These are phyloP conservation scores for Augochlorella aurata DNA, from an alignment of 2,888 invertebrate genomes.

Conservation along the genomic window DNA sequence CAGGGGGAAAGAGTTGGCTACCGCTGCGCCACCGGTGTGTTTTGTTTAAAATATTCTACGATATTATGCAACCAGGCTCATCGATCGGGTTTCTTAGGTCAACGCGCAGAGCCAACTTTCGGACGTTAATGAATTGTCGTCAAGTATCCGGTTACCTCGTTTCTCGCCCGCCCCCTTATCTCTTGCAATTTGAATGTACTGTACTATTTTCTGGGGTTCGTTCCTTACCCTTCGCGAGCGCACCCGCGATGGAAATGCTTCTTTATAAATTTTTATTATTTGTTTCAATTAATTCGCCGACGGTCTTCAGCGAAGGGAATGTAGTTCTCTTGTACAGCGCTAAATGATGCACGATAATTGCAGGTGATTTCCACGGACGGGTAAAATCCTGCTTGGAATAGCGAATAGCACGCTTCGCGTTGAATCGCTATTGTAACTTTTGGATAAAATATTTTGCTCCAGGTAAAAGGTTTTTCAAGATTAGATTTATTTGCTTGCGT, in stretches of 20 bases:
- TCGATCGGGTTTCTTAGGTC: slow-evolving; percentile 21
- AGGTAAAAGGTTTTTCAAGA: neutral
- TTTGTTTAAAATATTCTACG: slow-evolving; percentile 31
- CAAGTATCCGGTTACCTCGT: slow-evolving; percentile 22
- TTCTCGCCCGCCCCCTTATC: neutral
- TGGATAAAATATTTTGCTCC: neutral
- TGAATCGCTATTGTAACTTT: neutral
- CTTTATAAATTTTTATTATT: slow-evolving; percentile 39
- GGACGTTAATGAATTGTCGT: slow-evolving; percentile 21
- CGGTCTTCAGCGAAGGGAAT: neutral
- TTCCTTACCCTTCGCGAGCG: neutral
- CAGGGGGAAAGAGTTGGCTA: neutral
- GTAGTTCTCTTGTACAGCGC: neutral
- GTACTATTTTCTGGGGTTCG: neutral
- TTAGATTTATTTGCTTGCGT: no score
- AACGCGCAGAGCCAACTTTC: slow-evolving; percentile 7
- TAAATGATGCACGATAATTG: neutral
- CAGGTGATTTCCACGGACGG: neutral
- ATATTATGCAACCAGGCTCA: slow-evolving; percentile 15
- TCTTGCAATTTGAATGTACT: slow-evolving; percentile 15
- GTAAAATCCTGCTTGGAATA: neutral
- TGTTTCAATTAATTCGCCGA: slow-evolving; percentile 14
- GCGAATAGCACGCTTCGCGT: neutral
- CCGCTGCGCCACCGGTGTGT: neutral
- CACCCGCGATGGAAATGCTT: slow-evolving; percentile 20